A percentile compares a stretch with the other conserved stretches of the same genome.
phyloP scores from a whole-genome alignment of 2,888 invertebrate species.

The Pelosia muscerda region DNA sequence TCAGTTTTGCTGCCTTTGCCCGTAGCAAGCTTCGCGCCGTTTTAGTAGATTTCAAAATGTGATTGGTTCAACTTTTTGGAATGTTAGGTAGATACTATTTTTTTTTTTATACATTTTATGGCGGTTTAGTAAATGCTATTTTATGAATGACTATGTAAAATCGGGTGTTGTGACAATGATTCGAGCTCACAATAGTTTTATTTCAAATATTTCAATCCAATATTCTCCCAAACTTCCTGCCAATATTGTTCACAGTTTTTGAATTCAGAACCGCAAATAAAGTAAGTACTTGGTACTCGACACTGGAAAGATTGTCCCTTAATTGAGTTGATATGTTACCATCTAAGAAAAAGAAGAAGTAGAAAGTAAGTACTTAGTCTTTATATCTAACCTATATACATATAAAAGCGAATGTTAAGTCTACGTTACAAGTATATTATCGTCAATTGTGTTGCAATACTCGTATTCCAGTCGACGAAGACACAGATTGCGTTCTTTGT shows the following conservation, averaged over 20 bases:
- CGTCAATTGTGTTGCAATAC: slow-evolving; percentile 5
- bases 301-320: no score
- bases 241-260: neutral
- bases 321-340: no score
- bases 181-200: no score
- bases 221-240: neutral
- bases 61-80: slow-evolving; percentile 8
- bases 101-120: neutral
- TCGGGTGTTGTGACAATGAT: neutral
- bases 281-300: no score
- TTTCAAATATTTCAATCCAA: no score
- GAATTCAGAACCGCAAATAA: no score
- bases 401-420: neutral
- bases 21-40: slow-evolving; percentile 26
- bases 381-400: neutral
- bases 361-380: no score
- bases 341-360: no score
- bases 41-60: slow-evolving; percentile 28
- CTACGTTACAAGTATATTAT: neutral
- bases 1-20: slow-evolving; percentile 47
- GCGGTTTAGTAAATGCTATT: neutral
- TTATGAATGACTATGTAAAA: neutral
- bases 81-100: no score
- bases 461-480: slow-evolving; percentile 23
- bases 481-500: slow-evolving; percentile 54